phyloP scores from a whole-genome alignment of 1,140 invertebrate species.

The Drosophila navojoa region DNA sequence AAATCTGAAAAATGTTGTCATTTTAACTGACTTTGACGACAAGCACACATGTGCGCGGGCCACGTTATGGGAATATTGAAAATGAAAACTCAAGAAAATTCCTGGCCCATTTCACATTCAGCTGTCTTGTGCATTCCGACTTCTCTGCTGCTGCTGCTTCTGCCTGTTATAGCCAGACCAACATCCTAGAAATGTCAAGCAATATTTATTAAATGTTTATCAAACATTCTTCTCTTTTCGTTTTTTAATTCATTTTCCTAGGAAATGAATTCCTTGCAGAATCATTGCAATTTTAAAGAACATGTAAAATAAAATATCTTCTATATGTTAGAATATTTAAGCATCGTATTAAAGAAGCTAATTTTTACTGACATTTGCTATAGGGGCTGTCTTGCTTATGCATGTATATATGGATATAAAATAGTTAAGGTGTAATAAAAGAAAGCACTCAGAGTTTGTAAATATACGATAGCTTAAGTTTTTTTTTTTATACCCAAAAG shows the following conservation, averaged over 20 bases:
- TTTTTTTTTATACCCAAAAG: not conserved
- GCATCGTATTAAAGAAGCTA: too few species aligned
- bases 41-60: constrained; percentile 16
- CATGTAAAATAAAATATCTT: too few species aligned
- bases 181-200: constrained; percentile 8
- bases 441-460: constrained; percentile 8
- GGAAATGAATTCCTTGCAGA: too few species aligned
- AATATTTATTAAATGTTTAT: constrained; percentile 14
- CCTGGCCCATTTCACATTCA: constrained; percentile 30
- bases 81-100: constrained; percentile 23
- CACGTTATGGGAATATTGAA: constrained; percentile 3
- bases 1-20: constrained; percentile 37
- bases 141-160: constrained; percentile 1
- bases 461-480: constrained; percentile 23
- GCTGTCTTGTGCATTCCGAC: not conserved
- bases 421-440: not conserved
- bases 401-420: too few species aligned
- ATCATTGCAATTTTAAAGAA: too few species aligned
- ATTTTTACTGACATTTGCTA: too few species aligned
- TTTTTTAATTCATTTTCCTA: not conserved
- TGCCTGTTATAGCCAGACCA: constrained; percentile 14
- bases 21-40: constrained; percentile 60
- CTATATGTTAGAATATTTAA: too few species aligned
- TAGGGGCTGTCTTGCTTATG: too few species aligned
- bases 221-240: too few species aligned